Conservation (phyloP, 2,113 vertebrate genomes). For the Gambusia holbrooki region DNA sequence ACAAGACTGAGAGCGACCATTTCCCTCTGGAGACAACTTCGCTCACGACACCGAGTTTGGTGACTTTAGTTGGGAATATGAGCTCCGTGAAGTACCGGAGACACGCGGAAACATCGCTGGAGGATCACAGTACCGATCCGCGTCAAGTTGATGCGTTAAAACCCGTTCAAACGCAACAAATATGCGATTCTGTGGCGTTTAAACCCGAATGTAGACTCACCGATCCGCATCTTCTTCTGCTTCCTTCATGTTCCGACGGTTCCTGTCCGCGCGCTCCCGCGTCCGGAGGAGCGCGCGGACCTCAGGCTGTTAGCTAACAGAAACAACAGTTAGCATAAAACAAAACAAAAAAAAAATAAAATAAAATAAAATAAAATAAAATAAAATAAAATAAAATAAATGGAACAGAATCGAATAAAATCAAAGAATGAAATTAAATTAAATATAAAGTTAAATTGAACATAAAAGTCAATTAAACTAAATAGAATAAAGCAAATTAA, state of each 20-base stretch:
- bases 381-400: no score
- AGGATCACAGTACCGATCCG: fast-evolving
- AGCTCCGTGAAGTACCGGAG: neutral
- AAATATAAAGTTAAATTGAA: no score
- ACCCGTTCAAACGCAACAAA: neutral
- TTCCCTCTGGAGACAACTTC: slow-evolving; percentile 15
- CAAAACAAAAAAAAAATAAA: no score
- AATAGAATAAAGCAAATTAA: no score
- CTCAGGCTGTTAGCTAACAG: neutral
- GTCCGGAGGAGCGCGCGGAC: neutral
- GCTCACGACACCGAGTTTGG: slow-evolving; percentile 14
- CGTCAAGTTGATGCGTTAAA: no score
- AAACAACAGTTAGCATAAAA: neutral
- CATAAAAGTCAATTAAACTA: no score
- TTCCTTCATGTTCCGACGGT: slow-evolving; percentile 14
- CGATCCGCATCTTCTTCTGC: slow-evolving; percentile 57
- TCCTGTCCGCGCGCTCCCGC: slow-evolving; percentile 19
- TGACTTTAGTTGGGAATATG: slow-evolving; percentile 3
- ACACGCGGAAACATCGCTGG: neutral
- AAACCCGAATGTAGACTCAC: slow-evolving; percentile 22
- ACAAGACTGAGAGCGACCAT: no score
- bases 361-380: no score
- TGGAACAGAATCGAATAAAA: no score
- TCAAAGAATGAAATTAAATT: no score
- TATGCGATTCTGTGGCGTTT: fast-evolving